Evolutionary conservation across 2,888 invertebrate species (phyloP).

Genomic region (Apamea anceps): DNA sequence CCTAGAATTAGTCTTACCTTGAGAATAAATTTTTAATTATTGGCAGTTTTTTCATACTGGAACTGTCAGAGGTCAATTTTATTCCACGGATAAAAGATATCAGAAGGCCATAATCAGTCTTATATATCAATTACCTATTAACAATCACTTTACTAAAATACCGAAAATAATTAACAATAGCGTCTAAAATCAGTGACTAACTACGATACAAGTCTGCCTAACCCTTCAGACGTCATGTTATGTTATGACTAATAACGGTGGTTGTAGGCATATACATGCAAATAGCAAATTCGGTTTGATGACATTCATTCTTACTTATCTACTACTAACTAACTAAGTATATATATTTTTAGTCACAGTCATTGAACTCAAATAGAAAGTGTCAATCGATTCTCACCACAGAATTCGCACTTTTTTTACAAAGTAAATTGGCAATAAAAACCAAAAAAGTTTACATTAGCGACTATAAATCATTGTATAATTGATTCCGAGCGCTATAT

Average conservation of each 20-base stretch:
- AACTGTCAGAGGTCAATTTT: too few relatives aligned
- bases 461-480: conserved; percentile 45
- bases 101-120: too few relatives aligned
- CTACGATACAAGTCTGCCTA: neutral
- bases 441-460: conserved; percentile 21
- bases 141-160: too few relatives aligned
- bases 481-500: conserved; percentile 51
- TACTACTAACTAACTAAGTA: neutral
- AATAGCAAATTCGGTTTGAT: neutral
- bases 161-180: too few relatives aligned
- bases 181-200: too few relatives aligned
- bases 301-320: neutral
- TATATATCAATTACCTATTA: too few relatives aligned
- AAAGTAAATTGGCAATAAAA: conserved; percentile 23
- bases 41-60: too few relatives aligned
- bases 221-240: neutral
- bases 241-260: neutral
- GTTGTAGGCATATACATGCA: neutral
- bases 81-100: too few relatives aligned
- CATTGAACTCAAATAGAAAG: conserved; percentile 27
- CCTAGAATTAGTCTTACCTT: too few relatives aligned
- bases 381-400: neutral
- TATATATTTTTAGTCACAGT: neutral
- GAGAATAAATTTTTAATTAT: too few relatives aligned
- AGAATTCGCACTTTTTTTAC: conserved; percentile 8